phyloP scores from a whole-genome alignment of 2,888 invertebrate species.

The Cloeon dipterum region DNA sequence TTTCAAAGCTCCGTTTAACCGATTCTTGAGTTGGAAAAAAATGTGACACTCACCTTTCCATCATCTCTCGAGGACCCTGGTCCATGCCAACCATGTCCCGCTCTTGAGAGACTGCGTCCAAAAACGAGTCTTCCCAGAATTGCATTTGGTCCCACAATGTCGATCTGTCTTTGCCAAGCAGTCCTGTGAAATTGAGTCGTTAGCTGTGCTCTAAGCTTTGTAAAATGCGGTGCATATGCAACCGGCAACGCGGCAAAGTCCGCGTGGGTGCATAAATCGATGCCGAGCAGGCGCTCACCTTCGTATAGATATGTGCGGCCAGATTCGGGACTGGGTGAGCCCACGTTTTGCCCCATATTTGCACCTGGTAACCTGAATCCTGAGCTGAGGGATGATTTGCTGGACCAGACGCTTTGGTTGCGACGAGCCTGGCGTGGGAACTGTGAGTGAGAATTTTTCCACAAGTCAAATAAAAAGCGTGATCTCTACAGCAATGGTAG shows the following conservation, averaged over 20 bases:
- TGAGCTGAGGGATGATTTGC: conserved; percentile 69
- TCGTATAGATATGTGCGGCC: conserved; percentile 82
- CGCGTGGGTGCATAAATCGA: too few relatives aligned
- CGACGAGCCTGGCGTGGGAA: conserved; percentile 51
- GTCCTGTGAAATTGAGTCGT: conserved; percentile 17
- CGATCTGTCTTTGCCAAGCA: conserved; percentile 51
- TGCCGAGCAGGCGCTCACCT: conserved; percentile 31
- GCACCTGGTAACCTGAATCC: conserved; percentile 75
- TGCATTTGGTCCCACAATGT: conserved; percentile 97
- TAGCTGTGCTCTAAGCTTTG: too few relatives aligned
- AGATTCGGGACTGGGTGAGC: conserved; percentile 74
- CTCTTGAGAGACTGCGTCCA: conserved; percentile 94
- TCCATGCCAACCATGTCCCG: conserved; percentile 99
- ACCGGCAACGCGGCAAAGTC: neutral
- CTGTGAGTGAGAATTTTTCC: conserved; percentile 22
- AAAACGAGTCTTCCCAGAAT: conserved; percentile 98
- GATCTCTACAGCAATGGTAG: too few relatives aligned
- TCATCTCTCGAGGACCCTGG: conserved; percentile 96
- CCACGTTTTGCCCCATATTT: conserved; percentile 59
- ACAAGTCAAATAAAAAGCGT: too few relatives aligned
- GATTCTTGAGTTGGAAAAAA: too few relatives aligned
- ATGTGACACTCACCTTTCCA: conserved; percentile 74
- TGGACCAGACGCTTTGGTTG: conserved; percentile 76
- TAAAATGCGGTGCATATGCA: too few relatives aligned
- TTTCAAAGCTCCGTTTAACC: too few relatives aligned